A percentile compares a stretch with the other conserved stretches of the same genome.
phyloP scores from a whole-genome alignment of 2,797 vertebrate genomes.

The Pseudochromis fuscus region DNA sequence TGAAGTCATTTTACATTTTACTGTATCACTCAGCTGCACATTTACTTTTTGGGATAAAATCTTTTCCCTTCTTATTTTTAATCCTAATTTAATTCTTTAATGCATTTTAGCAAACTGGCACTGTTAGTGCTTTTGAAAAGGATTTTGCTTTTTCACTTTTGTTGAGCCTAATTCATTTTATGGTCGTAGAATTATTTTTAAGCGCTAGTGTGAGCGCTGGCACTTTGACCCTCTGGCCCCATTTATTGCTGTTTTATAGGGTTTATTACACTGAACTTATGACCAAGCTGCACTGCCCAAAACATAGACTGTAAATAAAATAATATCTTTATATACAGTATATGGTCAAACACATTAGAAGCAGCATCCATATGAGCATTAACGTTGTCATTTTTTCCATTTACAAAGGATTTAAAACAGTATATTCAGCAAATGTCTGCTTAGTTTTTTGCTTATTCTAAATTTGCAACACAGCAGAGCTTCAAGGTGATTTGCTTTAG shows the following conservation, averaged over 20 bases:
- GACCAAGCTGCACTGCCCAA: background rate
- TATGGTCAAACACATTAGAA: no score
- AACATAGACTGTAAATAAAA: no score
- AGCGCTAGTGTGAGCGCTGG: background rate
- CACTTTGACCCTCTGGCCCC: background rate
- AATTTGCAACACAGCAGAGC: constrained; percentile 40
- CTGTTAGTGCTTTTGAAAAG: background rate
- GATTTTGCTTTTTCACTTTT: background rate
- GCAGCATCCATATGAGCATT: constrained; percentile 7
- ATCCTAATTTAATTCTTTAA: no score
- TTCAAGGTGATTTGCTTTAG: constrained; percentile 49
- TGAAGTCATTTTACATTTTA: background rate
- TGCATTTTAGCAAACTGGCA: background rate
- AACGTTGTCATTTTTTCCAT: background rate
- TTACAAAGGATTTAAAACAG: constrained; percentile 18
- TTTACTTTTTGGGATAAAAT: background rate
- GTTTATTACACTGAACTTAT: background rate
- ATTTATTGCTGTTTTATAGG: background rate
- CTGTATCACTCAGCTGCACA: background rate
- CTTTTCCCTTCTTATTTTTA: background rate
- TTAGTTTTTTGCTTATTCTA: constrained; percentile 20
- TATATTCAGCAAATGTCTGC: constrained; percentile 19
- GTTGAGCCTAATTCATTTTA: background rate
- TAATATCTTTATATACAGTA: no score
- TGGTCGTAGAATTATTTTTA: background rate